Conservation (phyloP, 1,140 invertebrate species). For the Eurosta solidaginis region DNA sequence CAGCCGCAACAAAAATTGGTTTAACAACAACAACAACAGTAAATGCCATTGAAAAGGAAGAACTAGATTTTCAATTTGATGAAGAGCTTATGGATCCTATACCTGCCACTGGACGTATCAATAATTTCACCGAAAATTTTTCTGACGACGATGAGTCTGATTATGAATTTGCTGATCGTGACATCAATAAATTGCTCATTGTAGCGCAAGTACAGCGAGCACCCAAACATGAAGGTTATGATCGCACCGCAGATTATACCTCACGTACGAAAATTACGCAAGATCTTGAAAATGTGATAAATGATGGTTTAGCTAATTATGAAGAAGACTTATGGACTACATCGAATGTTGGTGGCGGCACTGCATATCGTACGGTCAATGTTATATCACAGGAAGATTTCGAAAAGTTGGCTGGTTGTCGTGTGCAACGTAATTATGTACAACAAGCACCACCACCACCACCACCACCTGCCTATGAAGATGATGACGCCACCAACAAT, state of each 20-base stretch:
- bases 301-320: conserved; percentile 93
- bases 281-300: conserved; percentile 91
- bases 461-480: conserved; percentile 54
- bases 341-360: conserved; percentile 59
- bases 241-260: conserved; percentile 83
- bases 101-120: conserved; percentile 70
- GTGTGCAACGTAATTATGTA: conserved; percentile 56
- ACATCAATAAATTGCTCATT: conserved; percentile 94
- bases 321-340: conserved; percentile 85
- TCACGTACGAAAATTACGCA: conserved; percentile 89
- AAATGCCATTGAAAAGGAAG: conserved; percentile 72
- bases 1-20: conserved; percentile 43
- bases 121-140: conserved; percentile 79
- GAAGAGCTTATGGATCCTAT: conserved; percentile 83
- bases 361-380: conserved; percentile 84
- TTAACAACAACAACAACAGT: too few relatives aligned
- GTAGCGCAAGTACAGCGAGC: conserved; percentile 82
- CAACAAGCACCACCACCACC: conserved; percentile 81
- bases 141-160: conserved; percentile 82
- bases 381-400: conserved; percentile 88
- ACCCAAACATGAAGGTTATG: conserved; percentile 85
- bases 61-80: conserved; percentile 96
- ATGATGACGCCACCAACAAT: conserved; percentile 50
- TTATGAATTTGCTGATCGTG: conserved; percentile 87
- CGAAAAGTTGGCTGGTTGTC: conserved; percentile 75